A percentile compares a stretch with the other conserved stretches of the same genome.
These are phyloP conservation scores for Lagria hirta DNA, from an alignment of 2,888 invertebrate genomes.

Conservation along the genomic window DNA sequence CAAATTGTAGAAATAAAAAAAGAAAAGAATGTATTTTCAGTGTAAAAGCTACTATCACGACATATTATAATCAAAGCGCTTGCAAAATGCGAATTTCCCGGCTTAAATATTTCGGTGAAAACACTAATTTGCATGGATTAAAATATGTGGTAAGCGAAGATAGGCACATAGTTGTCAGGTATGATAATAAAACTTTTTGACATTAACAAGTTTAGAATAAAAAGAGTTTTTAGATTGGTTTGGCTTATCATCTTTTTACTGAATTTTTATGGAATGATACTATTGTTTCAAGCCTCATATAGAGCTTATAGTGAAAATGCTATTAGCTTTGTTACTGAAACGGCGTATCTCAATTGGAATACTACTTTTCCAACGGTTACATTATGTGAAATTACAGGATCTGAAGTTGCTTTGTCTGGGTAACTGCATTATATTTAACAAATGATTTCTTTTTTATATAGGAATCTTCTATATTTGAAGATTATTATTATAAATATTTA, in stretches of 20 bases:
- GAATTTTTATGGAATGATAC: constrained; percentile 53
- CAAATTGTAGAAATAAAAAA: too few relatives aligned
- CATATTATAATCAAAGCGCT: too few relatives aligned
- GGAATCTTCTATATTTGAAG: too few relatives aligned
- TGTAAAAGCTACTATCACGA: too few relatives aligned
- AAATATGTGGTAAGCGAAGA: constrained; percentile 45
- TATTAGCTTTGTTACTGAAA: constrained; percentile 57
- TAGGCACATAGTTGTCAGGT: constrained; percentile 40
- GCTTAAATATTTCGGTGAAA: constrained; percentile 41
- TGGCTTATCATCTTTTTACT: constrained; percentile 58
- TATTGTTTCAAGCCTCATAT: constrained; percentile 57
- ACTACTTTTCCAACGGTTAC: constrained; percentile 65
- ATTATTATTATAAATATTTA: too few relatives aligned
- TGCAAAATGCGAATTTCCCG: too few relatives aligned
- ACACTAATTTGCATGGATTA: constrained; percentile 47
- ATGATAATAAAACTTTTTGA: constrained; percentile 12
- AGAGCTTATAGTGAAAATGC: constrained; percentile 57
- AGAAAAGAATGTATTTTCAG: too few relatives aligned
- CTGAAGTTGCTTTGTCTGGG: constrained; percentile 46
- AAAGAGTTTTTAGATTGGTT: too few relatives aligned
- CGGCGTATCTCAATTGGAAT: constrained; percentile 63
- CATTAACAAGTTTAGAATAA: too few relatives aligned
- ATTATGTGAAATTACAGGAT: constrained; percentile 58
- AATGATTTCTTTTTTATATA: too few relatives aligned
- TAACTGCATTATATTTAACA: too few relatives aligned